A percentile compares a stretch with the other conserved stretches of the same genome.
Conservation (phyloP, 2,113 vertebrate genomes). For the Otis tarda region DNA sequence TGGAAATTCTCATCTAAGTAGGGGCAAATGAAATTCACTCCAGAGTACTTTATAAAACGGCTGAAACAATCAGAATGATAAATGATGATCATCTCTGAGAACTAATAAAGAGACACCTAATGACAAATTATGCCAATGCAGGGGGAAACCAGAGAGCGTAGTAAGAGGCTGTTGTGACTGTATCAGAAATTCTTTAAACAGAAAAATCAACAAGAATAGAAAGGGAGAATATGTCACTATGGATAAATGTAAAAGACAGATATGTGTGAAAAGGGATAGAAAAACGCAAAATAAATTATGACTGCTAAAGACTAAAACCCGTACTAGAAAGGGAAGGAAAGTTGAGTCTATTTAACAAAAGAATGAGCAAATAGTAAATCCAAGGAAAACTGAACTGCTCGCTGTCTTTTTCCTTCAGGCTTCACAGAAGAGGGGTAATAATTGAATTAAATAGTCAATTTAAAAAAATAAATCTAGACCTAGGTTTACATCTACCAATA, state of each 20-base stretch:
- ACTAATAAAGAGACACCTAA: neutral
- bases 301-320: neutral
- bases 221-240: neutral
- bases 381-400: neutral
- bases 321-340: neutral
- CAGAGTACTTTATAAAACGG: neutral
- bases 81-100: neutral
- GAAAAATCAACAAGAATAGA: neutral
- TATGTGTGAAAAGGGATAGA: neutral
- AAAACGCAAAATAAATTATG: neutral
- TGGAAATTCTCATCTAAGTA: neutral
- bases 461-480: neutral
- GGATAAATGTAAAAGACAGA: neutral
- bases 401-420: neutral
- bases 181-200: neutral
- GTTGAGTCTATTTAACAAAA: neutral
- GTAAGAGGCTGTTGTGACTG: neutral
- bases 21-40: neutral
- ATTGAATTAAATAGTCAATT: neutral
- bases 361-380: neutral
- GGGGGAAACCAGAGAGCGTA: neutral
- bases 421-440: neutral
- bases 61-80: neutral
- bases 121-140: neutral
- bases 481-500: neutral